These are phyloP conservation scores for Athalia rosae DNA, from an alignment of 2,888 invertebrate species.

Conservation along the genomic window DNA sequence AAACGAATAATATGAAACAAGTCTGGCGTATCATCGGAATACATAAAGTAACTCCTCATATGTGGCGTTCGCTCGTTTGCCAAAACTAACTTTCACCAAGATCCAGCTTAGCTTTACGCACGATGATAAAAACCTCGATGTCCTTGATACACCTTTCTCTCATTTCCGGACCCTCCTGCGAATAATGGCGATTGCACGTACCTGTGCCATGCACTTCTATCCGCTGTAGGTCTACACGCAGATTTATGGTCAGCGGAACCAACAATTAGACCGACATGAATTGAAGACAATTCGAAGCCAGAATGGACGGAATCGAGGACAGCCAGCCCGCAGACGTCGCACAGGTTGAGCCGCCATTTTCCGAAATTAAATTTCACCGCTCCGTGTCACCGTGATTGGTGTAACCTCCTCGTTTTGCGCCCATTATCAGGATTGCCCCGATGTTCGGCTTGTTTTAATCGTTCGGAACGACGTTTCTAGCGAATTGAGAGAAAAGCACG, in stretches of 20 bases:
- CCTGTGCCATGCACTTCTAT: neutral
- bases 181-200: neutral
- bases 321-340: slow-evolving; percentile 26
- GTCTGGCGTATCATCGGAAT: too few species aligned
- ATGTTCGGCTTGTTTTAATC: slow-evolving; percentile 26
- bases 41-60: slow-evolving; percentile 19
- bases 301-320: slow-evolving; percentile 4
- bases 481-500: slow-evolving; percentile 28
- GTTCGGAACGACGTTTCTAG: slow-evolving; percentile 32
- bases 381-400: slow-evolving; percentile 25
- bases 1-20: slow-evolving; percentile 15
- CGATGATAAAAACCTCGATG: slow-evolving; percentile 20
- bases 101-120: neutral
- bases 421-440: slow-evolving; percentile 42
- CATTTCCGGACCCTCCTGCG: slow-evolving; percentile 3
- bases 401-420: slow-evolving; percentile 34
- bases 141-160: neutral
- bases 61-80: slow-evolving; percentile 1
- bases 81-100: neutral
- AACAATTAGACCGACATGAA: neutral
- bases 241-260: neutral
- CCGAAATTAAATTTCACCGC: slow-evolving; percentile 40
- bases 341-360: slow-evolving; percentile 31
- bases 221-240: neutral
- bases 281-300: slow-evolving; percentile 5